Evolutionary conservation across 2,888 invertebrate genomes (phyloP), one percentile per base, ranked within the genome.

Genomic region (Rotaria macrura): DNA sequence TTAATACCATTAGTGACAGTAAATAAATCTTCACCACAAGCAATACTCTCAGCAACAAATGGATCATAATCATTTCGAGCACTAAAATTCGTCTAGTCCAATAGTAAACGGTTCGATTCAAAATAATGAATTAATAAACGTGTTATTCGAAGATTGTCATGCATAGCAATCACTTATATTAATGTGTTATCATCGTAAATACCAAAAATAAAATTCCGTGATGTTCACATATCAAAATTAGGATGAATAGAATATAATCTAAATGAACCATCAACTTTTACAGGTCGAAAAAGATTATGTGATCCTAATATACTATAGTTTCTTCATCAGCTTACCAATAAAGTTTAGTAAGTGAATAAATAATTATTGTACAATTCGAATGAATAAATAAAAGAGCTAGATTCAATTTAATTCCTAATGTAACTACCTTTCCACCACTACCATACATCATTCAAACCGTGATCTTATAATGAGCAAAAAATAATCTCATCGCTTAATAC

Each of bases 41-140:
- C 72, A 38, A 72, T 72, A 72, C 72, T 38, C 38, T 72, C 72
- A 40, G 72, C 72, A 23, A 72, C 7, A 72, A 72, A 72, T 20
- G 72, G 72, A 23, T 38, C 72, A 72, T 72, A 72, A 72, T 72
- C 72, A 72, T 34, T 72, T 72, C 72, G 72, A 72, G 38, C 72
- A 72, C 40, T 40, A 38, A 72, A 72, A 7, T 72, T 25, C 9
- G 72, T 72, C 14, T 38, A 38, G 23, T 72, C 72, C 72, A 38
- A 72, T 72, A 38, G 38, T 38, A 38, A 20, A 17, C 34, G 34
- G 17, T 72, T 72, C 17, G 17, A 20, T 34, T 72, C 40, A 40
- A 72, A 72, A 72, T 72, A 72, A 38, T 72, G 38, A 6, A 6
- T 34, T 38, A 38, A 72, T 72, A 38, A 38, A 38, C 23, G 20